These are phyloP conservation scores for Hetaerina americana DNA, from an alignment of 1,140 invertebrate genomes.

Conservation along the genomic window DNA sequence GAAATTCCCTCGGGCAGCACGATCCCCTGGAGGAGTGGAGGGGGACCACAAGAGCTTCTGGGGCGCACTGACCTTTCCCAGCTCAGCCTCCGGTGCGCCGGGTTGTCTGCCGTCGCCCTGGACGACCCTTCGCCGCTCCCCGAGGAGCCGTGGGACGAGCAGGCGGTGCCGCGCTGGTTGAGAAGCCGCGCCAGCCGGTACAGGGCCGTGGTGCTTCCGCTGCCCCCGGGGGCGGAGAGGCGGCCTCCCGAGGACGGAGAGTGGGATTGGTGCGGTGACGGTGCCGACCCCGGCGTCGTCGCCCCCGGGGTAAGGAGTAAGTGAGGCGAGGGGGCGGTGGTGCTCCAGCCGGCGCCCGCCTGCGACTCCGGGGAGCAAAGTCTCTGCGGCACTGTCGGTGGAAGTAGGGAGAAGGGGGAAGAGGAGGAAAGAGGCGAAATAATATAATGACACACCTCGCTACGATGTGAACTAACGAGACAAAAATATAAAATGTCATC, in stretches of 20 bases:
- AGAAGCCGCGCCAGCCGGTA: slow-evolving; percentile 52
- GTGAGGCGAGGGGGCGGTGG: too few relatives aligned
- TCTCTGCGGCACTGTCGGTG: neutral
- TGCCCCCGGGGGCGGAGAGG: neutral
- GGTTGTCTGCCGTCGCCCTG: slow-evolving; percentile 28
- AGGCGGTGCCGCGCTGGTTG: slow-evolving; percentile 42
- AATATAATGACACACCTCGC: too few relatives aligned
- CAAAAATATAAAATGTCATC: too few relatives aligned
- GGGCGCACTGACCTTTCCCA: slow-evolving; percentile 53
- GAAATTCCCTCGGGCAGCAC: too few relatives aligned
- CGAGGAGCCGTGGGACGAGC: slow-evolving; percentile 19
- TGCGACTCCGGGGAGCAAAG: neutral
- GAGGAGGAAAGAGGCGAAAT: too few relatives aligned
- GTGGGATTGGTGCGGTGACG: neutral
- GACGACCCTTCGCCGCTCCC: slow-evolving; percentile 17
- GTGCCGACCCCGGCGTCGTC: neutral
- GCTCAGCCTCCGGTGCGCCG: slow-evolving; percentile 48
- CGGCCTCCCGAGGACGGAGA: neutral
- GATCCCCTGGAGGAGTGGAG: neutral
- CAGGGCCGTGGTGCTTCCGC: slow-evolving; percentile 36
- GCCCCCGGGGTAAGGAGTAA: neutral
- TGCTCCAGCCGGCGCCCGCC: neutral
- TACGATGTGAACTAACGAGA: too few relatives aligned
- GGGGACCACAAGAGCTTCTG: neutral
- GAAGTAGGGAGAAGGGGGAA: neutral